Evolutionary conservation across 1,140 invertebrate genomes (phyloP), one percentile per base, ranked within the genome.

Genomic region (Lethrus apterus): DNA sequence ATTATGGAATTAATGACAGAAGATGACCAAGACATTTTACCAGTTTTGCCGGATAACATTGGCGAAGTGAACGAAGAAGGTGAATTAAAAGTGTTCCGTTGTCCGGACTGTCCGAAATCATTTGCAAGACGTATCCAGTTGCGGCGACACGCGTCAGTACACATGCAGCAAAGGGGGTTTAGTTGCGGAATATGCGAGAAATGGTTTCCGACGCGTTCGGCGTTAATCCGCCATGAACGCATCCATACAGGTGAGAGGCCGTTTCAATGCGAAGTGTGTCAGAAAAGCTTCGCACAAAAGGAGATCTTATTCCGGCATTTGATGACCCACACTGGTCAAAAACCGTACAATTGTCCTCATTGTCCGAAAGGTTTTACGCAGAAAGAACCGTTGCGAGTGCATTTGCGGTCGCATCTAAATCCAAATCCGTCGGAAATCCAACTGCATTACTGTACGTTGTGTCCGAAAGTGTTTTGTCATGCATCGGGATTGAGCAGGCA

Each of bases 261-360:
- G 2, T 86, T 79, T 59, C 73, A 76, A 26, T 91, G 88, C 62
- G 72, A 75, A 4, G 70, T 77, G 20, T 92, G 89, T 63, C 72
- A 73, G 5, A 77, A 80, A 15, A 70, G 75, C 19, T 92, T 89
- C 61, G 78, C 84, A 1, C 81, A 89, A 62, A 79, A 84, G 40
- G 86, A 87, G 62, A 86, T 90, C 51, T 71, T 92, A 10, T 73
- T 83, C 19, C 76, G 88, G 0, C 90, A 94, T 67, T 75, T 86
- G 52, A 80, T 89, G 63, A 84, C 83, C n/a, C 89, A 94, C 58
- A 85, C 83, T 1, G 88, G 89, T 44, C 76, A 82, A 51, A 85
- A 86, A 59, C 89, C 89, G 0, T 86, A 84, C 67, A 77, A 79
- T 56, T 91, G 88, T 62, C 71, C 77, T 26, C 75, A 78, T 49